Percentiles rank a stretch among this genome's conserved stretches.
These are phyloP conservation scores for Grammomys dolichurus DNA, from an alignment of 2,113 vertebrate species.

Conservation along the genomic window DNA sequence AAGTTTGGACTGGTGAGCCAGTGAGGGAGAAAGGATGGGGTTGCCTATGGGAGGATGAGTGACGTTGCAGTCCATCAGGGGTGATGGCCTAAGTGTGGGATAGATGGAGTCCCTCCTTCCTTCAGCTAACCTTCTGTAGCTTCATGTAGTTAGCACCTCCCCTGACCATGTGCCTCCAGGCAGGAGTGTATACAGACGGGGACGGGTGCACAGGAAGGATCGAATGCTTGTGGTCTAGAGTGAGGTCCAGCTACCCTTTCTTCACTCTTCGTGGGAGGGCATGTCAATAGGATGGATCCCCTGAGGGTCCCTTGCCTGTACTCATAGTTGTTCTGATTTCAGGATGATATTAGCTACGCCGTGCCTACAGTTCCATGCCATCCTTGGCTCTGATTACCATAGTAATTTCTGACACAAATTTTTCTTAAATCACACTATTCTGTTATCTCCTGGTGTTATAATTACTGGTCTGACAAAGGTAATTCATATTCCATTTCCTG, in stretches of 20 bases:
- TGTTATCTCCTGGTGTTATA: neutral
- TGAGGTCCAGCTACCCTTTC: neutral
- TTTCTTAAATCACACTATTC: neutral
- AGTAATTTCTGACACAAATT: conserved; percentile 37
- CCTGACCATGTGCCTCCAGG: too few species aligned
- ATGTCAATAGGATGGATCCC: neutral
- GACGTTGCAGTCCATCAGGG: too few species aligned
- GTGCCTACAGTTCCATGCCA: neutral
- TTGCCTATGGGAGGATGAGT: neutral
- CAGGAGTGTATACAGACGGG: neutral
- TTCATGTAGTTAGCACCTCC: neutral
- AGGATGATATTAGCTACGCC: too few species aligned
- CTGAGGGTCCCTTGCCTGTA: neutral
- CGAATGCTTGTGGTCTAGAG: neutral
- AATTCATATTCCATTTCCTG: neutral
- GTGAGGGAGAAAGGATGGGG: neutral
- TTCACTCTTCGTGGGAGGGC: neutral
- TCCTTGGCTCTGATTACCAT: conserved; percentile 4
- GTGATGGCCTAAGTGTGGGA: neutral
- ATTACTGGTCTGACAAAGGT: conserved; percentile 36
- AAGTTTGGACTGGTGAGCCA: neutral
- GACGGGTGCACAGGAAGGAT: neutral
- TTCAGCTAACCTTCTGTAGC: neutral
- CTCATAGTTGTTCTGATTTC: neutral
- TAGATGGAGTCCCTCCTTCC: neutral